phyloP scores from a whole-genome alignment of 2,797 vertebrate genomes.

The Falco peregrinus region DNA sequence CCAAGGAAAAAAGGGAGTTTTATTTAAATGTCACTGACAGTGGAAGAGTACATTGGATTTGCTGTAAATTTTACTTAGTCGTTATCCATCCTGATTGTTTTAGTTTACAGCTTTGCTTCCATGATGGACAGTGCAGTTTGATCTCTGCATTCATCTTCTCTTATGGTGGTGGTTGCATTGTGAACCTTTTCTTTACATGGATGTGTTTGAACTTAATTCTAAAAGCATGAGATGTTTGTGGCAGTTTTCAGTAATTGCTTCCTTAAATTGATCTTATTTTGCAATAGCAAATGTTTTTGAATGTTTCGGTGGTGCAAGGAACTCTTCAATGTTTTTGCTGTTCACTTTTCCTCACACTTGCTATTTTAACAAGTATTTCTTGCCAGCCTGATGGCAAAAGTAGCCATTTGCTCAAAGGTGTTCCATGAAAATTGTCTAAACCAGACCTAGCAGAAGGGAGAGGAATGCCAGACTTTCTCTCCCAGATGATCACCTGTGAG shows the following conservation, averaged over 20 bases:
- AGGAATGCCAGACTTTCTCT: neutral
- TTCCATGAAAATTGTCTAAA: neutral
- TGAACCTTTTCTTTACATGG: neutral
- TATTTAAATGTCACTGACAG: neutral
- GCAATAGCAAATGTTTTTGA: neutral
- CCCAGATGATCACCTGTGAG: neutral
- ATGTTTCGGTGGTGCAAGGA: neutral
- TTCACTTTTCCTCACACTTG: neutral
- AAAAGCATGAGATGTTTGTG: rapidly evolving
- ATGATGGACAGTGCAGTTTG: neutral
- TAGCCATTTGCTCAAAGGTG: neutral
- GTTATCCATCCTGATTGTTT: neutral
- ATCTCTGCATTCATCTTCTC: neutral
- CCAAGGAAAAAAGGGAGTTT: neutral
- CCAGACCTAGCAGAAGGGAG: neutral
- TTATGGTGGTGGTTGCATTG: neutral
- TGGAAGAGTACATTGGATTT: neutral
- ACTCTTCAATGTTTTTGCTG: neutral
- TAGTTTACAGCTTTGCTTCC: neutral
- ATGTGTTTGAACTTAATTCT: neutral
- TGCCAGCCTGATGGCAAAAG: neutral
- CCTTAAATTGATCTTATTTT: neutral
- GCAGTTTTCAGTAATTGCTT: neutral
- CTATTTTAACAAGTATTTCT: neutral
- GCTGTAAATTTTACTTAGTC: neutral